These are phyloP conservation scores for Liolophura sinensis DNA, from an alignment of 1,140 invertebrate species.

Conservation along the genomic window DNA sequence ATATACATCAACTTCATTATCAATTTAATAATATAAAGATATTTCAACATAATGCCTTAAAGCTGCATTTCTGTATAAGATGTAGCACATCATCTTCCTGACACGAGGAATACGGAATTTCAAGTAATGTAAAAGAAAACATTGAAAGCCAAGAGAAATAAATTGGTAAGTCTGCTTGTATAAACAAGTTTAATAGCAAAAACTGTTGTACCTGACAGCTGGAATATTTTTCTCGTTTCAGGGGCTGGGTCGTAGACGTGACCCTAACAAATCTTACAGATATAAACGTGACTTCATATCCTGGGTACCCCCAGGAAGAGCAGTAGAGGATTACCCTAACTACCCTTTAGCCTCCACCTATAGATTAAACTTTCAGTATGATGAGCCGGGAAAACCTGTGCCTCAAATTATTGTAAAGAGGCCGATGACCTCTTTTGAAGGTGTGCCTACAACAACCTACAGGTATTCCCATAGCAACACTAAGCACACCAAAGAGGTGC, in stretches of 20 bases:
- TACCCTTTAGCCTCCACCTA: constrained; percentile 44
- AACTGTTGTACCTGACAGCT: neutral
- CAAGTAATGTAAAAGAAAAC: too few relatives aligned
- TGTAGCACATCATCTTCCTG: too few relatives aligned
- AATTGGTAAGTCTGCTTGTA: too few relatives aligned
- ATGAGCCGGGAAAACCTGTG: constrained; percentile 7
- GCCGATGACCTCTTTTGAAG: constrained; percentile 48
- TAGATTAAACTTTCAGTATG: constrained; percentile 33
- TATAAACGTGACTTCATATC: constrained; percentile 48
- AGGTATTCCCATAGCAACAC: constrained; percentile 43
- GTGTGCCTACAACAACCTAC: constrained; percentile 44
- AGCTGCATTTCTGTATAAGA: too few relatives aligned
- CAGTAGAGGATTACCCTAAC: constrained; percentile 24
- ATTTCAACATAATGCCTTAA: too few relatives aligned
- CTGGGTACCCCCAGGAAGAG: constrained; percentile 46
- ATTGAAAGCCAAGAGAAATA: too few relatives aligned
- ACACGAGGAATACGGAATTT: too few relatives aligned
- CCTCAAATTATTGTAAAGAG: constrained; percentile 37
- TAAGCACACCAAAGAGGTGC: constrained; percentile 34
- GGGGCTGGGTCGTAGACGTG: constrained; percentile 47
- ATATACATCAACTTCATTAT: neutral
- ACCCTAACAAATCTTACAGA: constrained; percentile 35
- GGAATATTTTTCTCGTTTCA: constrained; percentile 22
- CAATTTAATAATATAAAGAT: too few relatives aligned
- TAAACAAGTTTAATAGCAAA: too few relatives aligned